Evolutionary conservation across 53 echinoderm and acorn worm genomes (phyloP).

Genomic region (Glandiceps talaboti): DNA sequence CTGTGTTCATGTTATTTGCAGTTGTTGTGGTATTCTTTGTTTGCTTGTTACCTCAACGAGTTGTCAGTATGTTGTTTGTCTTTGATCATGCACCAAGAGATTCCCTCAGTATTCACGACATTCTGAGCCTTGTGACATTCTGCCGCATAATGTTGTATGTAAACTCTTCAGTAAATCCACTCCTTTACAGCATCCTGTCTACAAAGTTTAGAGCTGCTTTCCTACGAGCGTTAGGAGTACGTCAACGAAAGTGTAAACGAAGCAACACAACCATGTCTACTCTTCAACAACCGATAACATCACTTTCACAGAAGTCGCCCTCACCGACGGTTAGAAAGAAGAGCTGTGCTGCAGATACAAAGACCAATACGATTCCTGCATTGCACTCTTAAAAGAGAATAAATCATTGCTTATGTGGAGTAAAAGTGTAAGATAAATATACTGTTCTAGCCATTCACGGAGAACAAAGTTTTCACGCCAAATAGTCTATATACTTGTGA

Average conservation of each 20-base stretch:
- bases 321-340: no score
- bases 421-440: no score
- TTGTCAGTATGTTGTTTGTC: slow-evolving; percentile 52
- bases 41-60: slow-evolving; percentile 67
- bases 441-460: no score
- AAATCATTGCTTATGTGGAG: no score
- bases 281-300: no score
- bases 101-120: background rate
- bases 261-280: background rate
- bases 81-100: background rate
- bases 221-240: background rate
- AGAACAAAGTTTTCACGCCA: no score
- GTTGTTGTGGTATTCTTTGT: slow-evolving; percentile 76
- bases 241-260: background rate
- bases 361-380: no score
- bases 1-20: slow-evolving; percentile 61
- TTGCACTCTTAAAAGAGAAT: no score
- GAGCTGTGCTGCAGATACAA: no score
- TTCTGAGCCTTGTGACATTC: background rate
- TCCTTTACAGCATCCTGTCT: background rate
- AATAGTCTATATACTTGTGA: no score
- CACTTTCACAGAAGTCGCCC: background rate
- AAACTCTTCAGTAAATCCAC: background rate
- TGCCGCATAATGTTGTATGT: background rate
- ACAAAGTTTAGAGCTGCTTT: background rate